Conservation (phyloP, 2,888 invertebrate species). For the Heliconius ismenius region DNA sequence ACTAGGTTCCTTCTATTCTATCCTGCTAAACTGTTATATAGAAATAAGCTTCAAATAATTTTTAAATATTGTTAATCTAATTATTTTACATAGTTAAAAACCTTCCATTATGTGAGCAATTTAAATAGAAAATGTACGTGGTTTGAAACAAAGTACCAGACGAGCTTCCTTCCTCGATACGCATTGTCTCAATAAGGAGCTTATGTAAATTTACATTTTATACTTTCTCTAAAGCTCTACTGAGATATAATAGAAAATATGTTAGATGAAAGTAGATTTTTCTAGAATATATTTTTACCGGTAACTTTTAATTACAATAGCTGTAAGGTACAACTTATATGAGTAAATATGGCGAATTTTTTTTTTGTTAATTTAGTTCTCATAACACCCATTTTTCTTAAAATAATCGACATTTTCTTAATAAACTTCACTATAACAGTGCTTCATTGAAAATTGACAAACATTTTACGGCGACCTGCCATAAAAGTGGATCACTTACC, state of each 20-base stretch:
- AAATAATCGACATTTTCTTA: neutral
- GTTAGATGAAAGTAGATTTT: neutral
- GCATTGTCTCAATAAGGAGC: slow-evolving; percentile 11
- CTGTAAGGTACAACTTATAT: too few relatives aligned
- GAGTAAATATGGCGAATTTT: too few relatives aligned
- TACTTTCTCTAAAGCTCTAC: neutral
- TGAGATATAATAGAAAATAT: neutral
- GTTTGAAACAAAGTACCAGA: neutral
- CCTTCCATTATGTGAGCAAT: neutral
- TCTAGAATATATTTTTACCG: neutral
- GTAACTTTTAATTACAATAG: neutral
- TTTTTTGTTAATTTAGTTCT: too few relatives aligned
- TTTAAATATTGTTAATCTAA: neutral
- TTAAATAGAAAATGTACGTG: neutral
- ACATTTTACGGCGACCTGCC: slow-evolving; percentile 24
- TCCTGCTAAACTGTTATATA: neutral
- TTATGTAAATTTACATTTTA: slow-evolving; percentile 5
- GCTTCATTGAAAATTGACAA: slow-evolving; percentile 27
- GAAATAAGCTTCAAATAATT: neutral
- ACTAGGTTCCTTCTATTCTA: too few relatives aligned
- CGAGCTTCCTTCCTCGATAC: slow-evolving; percentile 1
- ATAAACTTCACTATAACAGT: neutral
- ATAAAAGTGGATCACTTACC: slow-evolving; percentile 49
- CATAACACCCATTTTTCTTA: neutral
- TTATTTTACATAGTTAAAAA: neutral